Evolutionary conservation across 2,888 invertebrate genomes (phyloP), one percentile per base, ranked within the genome.

Genomic region (Drosophila atroscutellata): DNA sequence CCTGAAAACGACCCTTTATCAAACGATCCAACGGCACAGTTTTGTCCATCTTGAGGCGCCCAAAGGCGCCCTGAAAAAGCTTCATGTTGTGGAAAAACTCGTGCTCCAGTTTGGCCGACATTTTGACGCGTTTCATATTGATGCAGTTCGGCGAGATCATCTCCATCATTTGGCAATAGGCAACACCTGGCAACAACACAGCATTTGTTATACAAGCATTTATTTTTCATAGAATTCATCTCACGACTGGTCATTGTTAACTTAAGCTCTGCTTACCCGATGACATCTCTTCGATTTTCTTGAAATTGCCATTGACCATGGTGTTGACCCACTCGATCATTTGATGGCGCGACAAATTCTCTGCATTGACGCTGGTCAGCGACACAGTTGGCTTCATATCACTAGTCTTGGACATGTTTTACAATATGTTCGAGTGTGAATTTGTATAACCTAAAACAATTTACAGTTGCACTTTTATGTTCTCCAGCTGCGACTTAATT

Each of bases 141-240:
- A 97, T 96, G 92, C 96, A 96, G 81, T 95, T 95, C 42, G 98
- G 97, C 93, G 99, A 99, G 20, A 99, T 95, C 96, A 99, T 97
- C 92, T 99, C 99, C 98, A 99, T 99, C 91, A 99, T 98, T 93
- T 99, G 99, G 92, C 99, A 99, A 93, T 99, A 99, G 4, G 99
- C 99, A 59, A 99, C 98, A 73, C 99, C 99, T 93, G 28, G 8
- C 8, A n/a, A n/a, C 49, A 28, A 13, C 9, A 28, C 24, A 42
- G 20, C 11, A 20, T 11, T 20, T 42, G 11, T 20, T 11, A 42
- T 42, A 28, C 15, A 39, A 18, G 3, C 7, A 28, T 24, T 24
- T 51, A n/a, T 4, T 13, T 8, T 30, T 42, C 39, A 20, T 20
- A 13, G 13, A 45, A 45, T 13, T 24, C 2, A 24, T 15, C 15